Evolutionary conservation across 2,113 vertebrate genomes (phyloP).

Genomic region (Leptodactylus fuscus): DNA sequence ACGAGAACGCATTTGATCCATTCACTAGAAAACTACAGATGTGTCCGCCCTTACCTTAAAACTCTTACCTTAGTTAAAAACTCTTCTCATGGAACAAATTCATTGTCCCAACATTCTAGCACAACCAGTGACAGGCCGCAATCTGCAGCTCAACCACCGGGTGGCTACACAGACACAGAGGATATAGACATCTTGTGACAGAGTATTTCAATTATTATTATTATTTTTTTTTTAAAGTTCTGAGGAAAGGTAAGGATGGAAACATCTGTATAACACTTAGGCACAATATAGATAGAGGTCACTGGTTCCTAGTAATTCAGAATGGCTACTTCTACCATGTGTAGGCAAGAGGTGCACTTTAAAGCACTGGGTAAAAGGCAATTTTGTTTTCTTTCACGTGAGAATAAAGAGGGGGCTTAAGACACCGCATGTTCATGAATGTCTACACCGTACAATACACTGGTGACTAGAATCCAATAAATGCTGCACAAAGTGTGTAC

Average conservation of each 20-base stretch:
- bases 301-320: not conserved
- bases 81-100: too few species aligned
- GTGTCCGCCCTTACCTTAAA: too few species aligned
- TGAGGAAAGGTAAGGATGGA: too few species aligned
- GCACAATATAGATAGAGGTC: not conserved
- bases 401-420: not conserved
- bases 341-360: not conserved
- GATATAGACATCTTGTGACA: too few species aligned
- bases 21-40: not conserved
- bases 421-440: not conserved
- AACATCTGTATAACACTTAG: too few species aligned
- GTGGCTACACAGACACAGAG: too few species aligned
- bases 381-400: not conserved
- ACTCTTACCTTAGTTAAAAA: too few species aligned
- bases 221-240: too few species aligned
- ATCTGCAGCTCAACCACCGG: too few species aligned
- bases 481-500: not conserved
- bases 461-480: not conserved
- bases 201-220: too few species aligned
- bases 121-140: too few species aligned
- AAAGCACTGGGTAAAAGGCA: not conserved
- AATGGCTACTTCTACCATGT: not conserved
- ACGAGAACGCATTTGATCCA: not conserved
- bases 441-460: conserved; percentile 5
- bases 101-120: too few species aligned